These are phyloP conservation scores for Belonocnema kinseyi DNA, from an alignment of 1,140 invertebrate genomes.

Conservation along the genomic window DNA sequence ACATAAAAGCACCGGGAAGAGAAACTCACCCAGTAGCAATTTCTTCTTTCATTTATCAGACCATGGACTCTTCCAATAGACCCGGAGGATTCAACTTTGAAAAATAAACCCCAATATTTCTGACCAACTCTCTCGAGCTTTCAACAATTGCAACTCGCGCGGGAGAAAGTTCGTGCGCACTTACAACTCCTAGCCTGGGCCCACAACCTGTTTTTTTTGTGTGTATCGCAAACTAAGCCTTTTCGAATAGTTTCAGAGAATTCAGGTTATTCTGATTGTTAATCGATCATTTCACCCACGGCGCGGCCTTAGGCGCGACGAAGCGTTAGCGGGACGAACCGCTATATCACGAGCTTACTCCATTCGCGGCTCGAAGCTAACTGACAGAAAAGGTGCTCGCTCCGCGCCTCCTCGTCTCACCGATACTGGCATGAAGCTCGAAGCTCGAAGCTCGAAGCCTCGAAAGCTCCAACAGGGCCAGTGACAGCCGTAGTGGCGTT, in stretches of 20 bases:
- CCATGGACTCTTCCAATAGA: background rate
- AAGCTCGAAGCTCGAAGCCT: background rate
- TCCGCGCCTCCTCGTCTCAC: conserved; percentile 9
- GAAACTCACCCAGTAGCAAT: background rate
- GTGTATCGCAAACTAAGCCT: background rate
- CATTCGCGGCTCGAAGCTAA: conserved; percentile 24
- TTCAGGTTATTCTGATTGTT: background rate
- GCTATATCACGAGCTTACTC: conserved; percentile 11
- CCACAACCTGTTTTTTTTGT: background rate
- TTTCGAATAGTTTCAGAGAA: background rate
- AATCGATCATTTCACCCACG: background rate
- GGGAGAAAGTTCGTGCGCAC: conserved; percentile 2
- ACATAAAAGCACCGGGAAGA: background rate
- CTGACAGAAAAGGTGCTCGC: conserved; percentile 13
- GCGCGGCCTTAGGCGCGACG: conserved; percentile 11
- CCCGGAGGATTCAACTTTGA: background rate
- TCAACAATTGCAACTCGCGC: background rate
- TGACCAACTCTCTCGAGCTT: background rate
- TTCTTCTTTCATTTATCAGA: conserved; percentile 22
- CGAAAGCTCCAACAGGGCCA: conserved; percentile 5
- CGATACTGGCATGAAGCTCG: conserved; percentile 18
- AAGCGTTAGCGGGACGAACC: background rate
- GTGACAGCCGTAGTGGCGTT: conserved; percentile 25
- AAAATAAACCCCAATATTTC: background rate
- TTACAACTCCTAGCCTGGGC: background rate